Evolutionary conservation across 64 coral and sea anemone species (phyloP), one percentile per base, ranked within the genome.

Genomic region (Pachyseris speciosa): DNA sequence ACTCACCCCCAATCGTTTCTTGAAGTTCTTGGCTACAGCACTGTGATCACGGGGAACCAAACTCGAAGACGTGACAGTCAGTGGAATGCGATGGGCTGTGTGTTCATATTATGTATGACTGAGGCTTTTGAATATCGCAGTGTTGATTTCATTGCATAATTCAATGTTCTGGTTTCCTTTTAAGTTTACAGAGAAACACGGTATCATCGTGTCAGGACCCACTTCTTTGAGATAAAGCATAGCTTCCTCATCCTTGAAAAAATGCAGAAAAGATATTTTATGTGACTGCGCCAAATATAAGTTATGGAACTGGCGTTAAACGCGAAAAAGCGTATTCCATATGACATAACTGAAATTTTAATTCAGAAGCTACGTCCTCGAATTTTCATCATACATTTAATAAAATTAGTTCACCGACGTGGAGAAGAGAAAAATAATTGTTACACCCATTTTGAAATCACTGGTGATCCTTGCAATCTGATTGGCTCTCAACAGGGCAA

Each of bases 161-260:
- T 71, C 86, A 31, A 96, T 89, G 52, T 66, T 79, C 51, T 65
- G 83, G 89, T 92, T 96, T 2, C 85, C 89, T 38, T 96, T 96
- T 4, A 96, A 4, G 55, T 96, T 96, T 19, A 96, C 69, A 36
- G 89, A 65, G 52, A 92, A 96, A 17, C 94, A 96, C 1, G 94
- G 94, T 37, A 96, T 72, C 89, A 92, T 74, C 0, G 89, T 95
- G 67, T 95, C 94, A n/a, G 94, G 94, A 31, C 94, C 94, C 6
- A 91, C 50, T 51, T 95, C 94, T 49, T 60, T 64, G 38, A 95
- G 88, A n/a, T 91, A 95, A 2, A 65, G 49, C 94, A 95, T 95
- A 30, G 87, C 83, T 72, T 91, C 85, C 24, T 91, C 47, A 36
- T 95, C 87, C 94, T 95, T n/a, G n/a, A 61, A 61, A 29, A 61